Percentiles rank a stretch among this genome's conserved stretches.
These are phyloP conservation scores for Zeugodacus cucurbitae DNA, from an alignment of 1,140 invertebrate genomes.

Conservation along the genomic window DNA sequence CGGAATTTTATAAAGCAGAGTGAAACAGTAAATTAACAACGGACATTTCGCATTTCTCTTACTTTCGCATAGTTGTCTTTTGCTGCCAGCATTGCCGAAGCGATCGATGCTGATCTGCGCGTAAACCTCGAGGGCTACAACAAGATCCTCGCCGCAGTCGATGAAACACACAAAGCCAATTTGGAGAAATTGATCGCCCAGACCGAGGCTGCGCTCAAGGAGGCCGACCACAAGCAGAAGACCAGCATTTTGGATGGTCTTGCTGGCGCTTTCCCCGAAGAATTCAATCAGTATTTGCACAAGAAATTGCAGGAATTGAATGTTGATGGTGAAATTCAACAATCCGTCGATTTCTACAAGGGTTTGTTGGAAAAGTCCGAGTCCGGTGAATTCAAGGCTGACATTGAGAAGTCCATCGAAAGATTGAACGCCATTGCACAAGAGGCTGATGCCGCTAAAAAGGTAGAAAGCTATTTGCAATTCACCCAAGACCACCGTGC, in stretches of 20 bases:
- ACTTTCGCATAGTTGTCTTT: conserved; percentile 45
- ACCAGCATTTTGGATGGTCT: conserved; percentile 46
- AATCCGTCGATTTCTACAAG: conserved; percentile 50
- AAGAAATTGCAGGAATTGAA: conserved; percentile 48
- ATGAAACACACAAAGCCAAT: conserved; percentile 51
- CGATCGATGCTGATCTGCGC: conserved; percentile 49
- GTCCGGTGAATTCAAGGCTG: conserved; percentile 45
- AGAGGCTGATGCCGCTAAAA: conserved; percentile 46
- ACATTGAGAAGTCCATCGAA: conserved; percentile 47
- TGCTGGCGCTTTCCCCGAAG: conserved; percentile 43
- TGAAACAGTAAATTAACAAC: not conserved
- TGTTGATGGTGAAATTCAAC: conserved; percentile 47
- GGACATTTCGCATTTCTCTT: not conserved
- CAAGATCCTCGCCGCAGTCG: conserved; percentile 47
- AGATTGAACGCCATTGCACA: conserved; percentile 46
- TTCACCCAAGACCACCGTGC: conserved; percentile 49
- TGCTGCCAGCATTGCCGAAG: conserved; percentile 48
- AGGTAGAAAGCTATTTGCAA: conserved; percentile 45
- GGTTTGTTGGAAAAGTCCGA: conserved; percentile 24
- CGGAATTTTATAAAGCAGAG: not conserved
- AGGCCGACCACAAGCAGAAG: conserved; percentile 48
- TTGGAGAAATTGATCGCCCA: conserved; percentile 48
- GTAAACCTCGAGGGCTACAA: conserved; percentile 50
- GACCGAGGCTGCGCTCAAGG: conserved; percentile 50
- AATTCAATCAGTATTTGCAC: conserved; percentile 48